Base-by-base conservation (phyloP, 2,113 vertebrate species). In the Phocoena sinus region DNA sequence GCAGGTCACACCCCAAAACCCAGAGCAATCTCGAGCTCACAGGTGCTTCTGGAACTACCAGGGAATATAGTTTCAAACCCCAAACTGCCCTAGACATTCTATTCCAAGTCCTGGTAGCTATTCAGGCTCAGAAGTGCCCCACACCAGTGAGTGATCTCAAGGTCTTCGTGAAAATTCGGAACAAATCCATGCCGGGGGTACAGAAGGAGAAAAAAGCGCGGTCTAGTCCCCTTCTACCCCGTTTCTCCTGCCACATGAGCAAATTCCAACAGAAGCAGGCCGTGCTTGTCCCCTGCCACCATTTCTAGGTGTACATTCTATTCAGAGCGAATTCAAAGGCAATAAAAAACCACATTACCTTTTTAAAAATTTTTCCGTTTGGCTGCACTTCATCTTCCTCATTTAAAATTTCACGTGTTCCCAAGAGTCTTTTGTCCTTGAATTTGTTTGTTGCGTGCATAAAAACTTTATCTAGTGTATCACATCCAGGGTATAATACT, bases 341-440 rank as follows among this genome's bases (percentile, higher is more conserved):
- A 90, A 36, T 2, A 14, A 58, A 93, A 89, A 10, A 50, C 74
- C 26, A 31, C 82, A 98, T 97, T 98, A 99, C 99, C 99, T 99
- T 99, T 91, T 99, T 99, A 98, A 99, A 99, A 97, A 99, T 96
- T 97, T 99, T 99, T 83, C 99, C 99, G 25, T 99, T 99, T 71
- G 99, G 99, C 89, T 99, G 99, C n/a, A 98, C 97, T 99, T 99
- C 99, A 85, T 99, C 99, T 97, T 99, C 99, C 96, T 99, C 99
- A 31, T 98, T 99, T 80, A 99, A 98, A 96, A 99, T 94, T 98
- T 99, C 99, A 91, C 99, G 99, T 1, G 99, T 99, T 89, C 99
- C 99, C 86, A 99, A 97, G 58, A 99, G 99, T 60, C 99, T 98
- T 96, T 98, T 99, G 96, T 99, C 93, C 56, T 99, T 99, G 96